Conservation (phyloP, 37 sponge, comb jelly and placozoan genomes). For the Eunapius fragilis region DNA sequence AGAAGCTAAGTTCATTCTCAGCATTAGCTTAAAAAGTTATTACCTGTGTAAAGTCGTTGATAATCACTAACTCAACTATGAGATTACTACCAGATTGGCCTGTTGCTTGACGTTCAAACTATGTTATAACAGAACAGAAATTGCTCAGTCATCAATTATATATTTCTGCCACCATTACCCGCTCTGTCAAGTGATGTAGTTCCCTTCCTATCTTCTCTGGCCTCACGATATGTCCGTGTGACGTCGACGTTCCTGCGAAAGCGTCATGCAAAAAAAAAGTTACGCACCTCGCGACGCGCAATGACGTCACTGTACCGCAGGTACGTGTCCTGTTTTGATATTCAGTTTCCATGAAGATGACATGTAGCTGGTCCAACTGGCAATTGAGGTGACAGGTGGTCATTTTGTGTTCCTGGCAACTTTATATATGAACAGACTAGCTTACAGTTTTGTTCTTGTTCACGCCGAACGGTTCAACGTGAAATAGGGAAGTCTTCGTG, state of each 20-base stretch:
- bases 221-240: background rate
- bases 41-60: conserved; percentile 61
- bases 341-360: conserved; percentile 39
- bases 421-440: background rate
- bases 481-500: conserved; percentile 26
- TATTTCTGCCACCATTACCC: background rate
- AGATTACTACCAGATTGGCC: background rate
- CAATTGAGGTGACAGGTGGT: too few relatives aligned
- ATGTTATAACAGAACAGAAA: too few relatives aligned
- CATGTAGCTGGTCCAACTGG: conserved; percentile 47
- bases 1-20: background rate
- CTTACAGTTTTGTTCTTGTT: background rate
- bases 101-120: conserved; percentile 34
- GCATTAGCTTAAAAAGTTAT: background rate
- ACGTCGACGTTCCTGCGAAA: background rate
- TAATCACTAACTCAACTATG: conserved; percentile 56
- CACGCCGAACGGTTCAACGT: conserved; percentile 59
- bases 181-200: background rate
- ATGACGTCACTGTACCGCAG: conserved; percentile 31
- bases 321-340: conserved; percentile 3
- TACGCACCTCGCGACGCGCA: background rate
- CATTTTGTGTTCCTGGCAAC: too few relatives aligned
- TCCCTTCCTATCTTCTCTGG: background rate
- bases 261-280: background rate
- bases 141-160: too few relatives aligned